Base-by-base conservation (phyloP, 1,140 invertebrate species). In the Popillia japonica region DNA sequence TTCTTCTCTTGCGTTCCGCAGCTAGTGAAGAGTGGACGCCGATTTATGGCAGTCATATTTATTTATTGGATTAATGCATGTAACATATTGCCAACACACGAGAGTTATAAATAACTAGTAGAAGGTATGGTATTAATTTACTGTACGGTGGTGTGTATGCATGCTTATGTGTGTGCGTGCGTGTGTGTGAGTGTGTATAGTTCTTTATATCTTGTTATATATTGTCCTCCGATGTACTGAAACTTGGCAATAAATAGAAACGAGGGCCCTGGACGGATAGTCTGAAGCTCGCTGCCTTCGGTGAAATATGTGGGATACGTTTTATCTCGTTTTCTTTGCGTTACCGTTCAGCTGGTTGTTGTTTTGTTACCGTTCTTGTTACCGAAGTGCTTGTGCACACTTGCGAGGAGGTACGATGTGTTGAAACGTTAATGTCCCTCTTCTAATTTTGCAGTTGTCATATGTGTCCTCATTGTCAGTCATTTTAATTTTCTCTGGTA, bases 61-160 rank as follows among this genome's bases (percentile, higher is more conserved):
- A 86, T 86, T 86, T 86, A 86, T 86, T 86, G 85, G 85, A 86
- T 86, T 86, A 86, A 86, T 86, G 86, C 85, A 85, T 85, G 85
- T 86, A 86, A 86, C 85, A 85, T 86, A 86, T 86, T 86, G 84
- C 83, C 84, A 86, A 86, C 85, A 86, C 85, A 86, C 83, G 85
- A 85, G 81, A 83, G 84, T 82, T 84, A 86, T 86, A 86, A 86
- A 86, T 86, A 86, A 86, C 84, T 83, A 34, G 77, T 83, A 79
- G 83, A 85, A 85, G 84, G 85, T 86, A 86, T 84, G 84, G 84
- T 85, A 86, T 86, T 86, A 86, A 86, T 86, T 86, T 86, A 86
- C 82, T 84, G 79, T 55, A 55, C 48, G 48, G 3, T 17, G 11
- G 48, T 20, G 8, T 3, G 82, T 81, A 80, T 84, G 82, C 82